Evolutionary conservation across 2,113 vertebrate species (phyloP).

Genomic region (Anoura caudifer): DNA sequence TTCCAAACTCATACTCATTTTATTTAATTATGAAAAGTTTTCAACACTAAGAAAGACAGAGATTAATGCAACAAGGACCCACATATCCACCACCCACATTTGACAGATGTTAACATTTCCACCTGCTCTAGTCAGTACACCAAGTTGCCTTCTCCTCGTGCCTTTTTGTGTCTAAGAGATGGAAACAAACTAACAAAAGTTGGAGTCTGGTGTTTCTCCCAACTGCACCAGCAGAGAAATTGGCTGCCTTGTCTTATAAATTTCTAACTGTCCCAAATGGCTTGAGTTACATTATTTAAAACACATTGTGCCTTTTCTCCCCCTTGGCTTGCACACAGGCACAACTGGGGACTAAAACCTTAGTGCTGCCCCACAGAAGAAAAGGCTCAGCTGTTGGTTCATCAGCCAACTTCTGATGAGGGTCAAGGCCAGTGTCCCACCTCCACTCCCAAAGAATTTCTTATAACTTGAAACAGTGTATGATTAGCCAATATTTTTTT

Average conservation of each 20-base stretch:
- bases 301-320: background rate
- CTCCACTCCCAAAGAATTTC: background rate
- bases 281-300: slow-evolving; percentile 25
- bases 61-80: background rate
- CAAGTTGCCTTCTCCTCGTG: background rate
- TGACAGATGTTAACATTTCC: background rate
- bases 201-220: background rate
- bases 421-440: background rate
- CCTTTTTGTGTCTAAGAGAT: background rate
- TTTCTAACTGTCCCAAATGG: background rate
- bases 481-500: background rate
- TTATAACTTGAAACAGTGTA: background rate
- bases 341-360: background rate
- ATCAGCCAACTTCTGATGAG: background rate
- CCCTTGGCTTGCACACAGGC: background rate
- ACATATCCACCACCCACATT: background rate
- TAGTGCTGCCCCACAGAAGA: background rate
- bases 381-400: slow-evolving; percentile 20
- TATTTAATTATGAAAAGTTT: background rate
- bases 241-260: background rate
- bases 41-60: slow-evolving; percentile 2
- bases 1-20: background rate
- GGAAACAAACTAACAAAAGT: background rate
- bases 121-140: background rate
- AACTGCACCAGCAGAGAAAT: background rate